A percentile compares a stretch with the other conserved stretches of the same genome.
Conservation (phyloP, 2,797 vertebrate species). For the Calcarius lapponicus region DNA sequence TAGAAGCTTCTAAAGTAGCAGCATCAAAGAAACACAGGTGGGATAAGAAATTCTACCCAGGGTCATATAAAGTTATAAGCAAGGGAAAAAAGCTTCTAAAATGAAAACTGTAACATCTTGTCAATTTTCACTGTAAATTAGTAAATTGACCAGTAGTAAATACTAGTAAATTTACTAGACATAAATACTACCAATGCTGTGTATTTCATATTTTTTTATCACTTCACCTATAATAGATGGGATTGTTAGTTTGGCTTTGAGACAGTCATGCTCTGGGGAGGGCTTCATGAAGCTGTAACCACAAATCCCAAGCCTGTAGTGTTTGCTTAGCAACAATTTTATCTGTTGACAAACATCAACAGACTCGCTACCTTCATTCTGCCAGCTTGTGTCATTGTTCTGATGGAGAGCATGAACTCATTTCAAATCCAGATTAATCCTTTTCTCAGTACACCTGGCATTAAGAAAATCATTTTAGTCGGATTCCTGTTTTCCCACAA, state of each 20-base stretch:
- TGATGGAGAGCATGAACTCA: background rate
- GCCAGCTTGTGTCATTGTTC: background rate
- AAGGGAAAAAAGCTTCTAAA: background rate
- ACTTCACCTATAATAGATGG: background rate
- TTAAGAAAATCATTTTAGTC: background rate
- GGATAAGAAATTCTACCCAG: background rate
- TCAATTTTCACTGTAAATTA: background rate
- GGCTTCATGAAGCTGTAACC: background rate
- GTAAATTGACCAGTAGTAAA: too few relatives aligned
- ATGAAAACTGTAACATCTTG: background rate
- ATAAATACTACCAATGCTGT: background rate
- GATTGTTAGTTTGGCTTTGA: background rate
- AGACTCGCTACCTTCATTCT: background rate
- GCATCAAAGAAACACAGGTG: background rate
- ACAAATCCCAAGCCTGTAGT: background rate
- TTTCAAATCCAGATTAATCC: background rate
- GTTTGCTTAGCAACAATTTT: conserved; percentile 3
- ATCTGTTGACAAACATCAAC: conserved; percentile 17
- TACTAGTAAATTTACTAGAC: background rate
- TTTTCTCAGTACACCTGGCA: background rate
- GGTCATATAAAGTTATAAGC: background rate
- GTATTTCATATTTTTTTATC: background rate
- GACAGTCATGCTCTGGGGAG: background rate
- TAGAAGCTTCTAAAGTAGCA: background rate
- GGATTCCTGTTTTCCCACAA: background rate